Conservation (phyloP, 2,888 invertebrate species). For the Ormyrus nitidulus region DNA sequence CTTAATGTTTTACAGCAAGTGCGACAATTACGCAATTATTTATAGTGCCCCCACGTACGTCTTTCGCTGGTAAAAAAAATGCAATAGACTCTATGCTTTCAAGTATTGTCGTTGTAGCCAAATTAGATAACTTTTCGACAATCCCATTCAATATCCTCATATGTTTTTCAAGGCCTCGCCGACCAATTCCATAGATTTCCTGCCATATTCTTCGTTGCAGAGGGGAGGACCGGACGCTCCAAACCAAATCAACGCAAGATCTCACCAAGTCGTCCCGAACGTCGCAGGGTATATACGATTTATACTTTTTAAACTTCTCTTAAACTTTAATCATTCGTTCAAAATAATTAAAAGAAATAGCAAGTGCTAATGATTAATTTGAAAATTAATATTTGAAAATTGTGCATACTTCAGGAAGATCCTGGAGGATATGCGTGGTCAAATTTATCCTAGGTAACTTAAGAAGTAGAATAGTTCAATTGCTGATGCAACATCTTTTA, state of each 20-base stretch:
- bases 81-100: slow-evolving; percentile 8
- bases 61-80: slow-evolving; percentile 52
- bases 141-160: slow-evolving; percentile 14
- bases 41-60: slow-evolving; percentile 36
- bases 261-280: slow-evolving; percentile 75
- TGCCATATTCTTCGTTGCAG: slow-evolving; percentile 79
- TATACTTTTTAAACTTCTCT: neutral
- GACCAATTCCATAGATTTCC: slow-evolving; percentile 78
- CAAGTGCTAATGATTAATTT: too few relatives aligned
- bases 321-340: neutral
- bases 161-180: slow-evolving; percentile 73
- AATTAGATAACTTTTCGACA: neutral
- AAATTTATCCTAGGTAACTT: too few relatives aligned
- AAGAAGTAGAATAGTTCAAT: too few relatives aligned
- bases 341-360: too few relatives aligned
- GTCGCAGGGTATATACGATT: slow-evolving; percentile 69
- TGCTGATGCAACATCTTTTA: too few relatives aligned
- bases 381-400: neutral
- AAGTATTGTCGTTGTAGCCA: slow-evolving; percentile 19
- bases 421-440: too few relatives aligned
- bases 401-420: too few relatives aligned
- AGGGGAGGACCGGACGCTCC: slow-evolving; percentile 76
- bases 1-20: slow-evolving; percentile 45
- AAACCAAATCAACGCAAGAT: slow-evolving; percentile 78
- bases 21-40: slow-evolving; percentile 36